phyloP scores from a whole-genome alignment of 2,888 invertebrate genomes.

The Dioctria linearis region DNA sequence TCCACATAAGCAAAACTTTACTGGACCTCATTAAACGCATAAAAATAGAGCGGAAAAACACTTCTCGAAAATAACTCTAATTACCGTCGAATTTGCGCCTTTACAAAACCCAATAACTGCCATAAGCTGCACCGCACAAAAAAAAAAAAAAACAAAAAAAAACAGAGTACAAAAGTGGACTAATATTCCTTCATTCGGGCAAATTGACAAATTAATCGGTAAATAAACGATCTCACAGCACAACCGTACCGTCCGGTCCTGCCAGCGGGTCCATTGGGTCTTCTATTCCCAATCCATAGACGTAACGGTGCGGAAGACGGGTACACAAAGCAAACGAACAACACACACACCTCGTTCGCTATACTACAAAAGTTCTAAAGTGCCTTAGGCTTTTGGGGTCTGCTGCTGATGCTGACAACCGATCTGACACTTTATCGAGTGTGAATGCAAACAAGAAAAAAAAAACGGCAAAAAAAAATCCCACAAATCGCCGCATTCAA shows the following conservation, averaged over 20 bases:
- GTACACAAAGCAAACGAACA: background rate
- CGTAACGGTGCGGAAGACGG: background rate
- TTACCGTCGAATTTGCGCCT: too few relatives aligned
- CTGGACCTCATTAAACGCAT: too few relatives aligned
- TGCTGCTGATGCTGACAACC: constrained; percentile 14
- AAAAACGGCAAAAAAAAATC: background rate
- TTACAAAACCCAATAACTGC: background rate
- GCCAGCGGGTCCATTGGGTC: background rate
- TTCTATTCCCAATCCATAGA: too few relatives aligned
- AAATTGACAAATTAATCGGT: constrained; percentile 24
- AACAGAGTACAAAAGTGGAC: background rate
- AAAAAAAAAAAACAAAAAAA: background rate
- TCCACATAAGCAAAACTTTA: too few relatives aligned
- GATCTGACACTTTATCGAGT: constrained; percentile 40
- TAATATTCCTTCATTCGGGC: background rate
- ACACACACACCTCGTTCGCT: background rate
- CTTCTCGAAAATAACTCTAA: too few relatives aligned
- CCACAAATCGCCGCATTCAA: constrained; percentile 37
- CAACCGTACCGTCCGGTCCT: background rate
- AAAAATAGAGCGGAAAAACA: too few relatives aligned
- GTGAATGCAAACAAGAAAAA: constrained; percentile 26
- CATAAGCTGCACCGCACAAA: background rate
- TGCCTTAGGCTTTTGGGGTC: background rate
- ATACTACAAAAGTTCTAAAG: background rate
- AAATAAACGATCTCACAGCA: background rate